Base-by-base conservation (phyloP, 2,888 invertebrate species). In the Hyles lineata region DNA sequence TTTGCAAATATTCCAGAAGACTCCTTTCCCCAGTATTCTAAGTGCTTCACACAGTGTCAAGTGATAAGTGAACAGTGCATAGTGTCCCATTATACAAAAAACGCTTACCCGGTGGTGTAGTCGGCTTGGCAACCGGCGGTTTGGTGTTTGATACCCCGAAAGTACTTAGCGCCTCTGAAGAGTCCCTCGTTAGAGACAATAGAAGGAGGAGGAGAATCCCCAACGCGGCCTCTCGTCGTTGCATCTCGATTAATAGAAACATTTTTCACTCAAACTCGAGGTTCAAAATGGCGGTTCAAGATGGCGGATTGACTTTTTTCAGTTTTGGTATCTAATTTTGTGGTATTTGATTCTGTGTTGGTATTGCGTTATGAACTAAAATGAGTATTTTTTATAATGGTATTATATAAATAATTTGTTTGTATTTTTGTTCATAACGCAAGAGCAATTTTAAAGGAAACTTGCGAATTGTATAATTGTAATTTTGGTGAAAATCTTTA, bases 91-190 rank as follows among this genome's bases (percentile, higher is more conserved):
- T 87, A 90, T 87, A 89, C 83, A 80, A 87, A n/a, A 88, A 88
- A 87, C 79, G 81, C 82, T 95, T 95, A 96, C 96, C 95, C 77
- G 95, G 95, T 70, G 95, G 95, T 76, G 95, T 92, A 17, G 96
- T 95, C 61, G 95, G 95, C 52, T 95, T 95, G 7, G 96, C 89
- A 43, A 95, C 92, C 5, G 96, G 95, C 70, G 95, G 94, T 78
- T 94, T 93, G 61, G 96, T 95, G 84, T 95, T 96, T 23, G 96
- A 96, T 81, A 96, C 96, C 63, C 96, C 96, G 82, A 96, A 96
- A 58, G 96, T 96, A 74, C 96, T 96, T 77, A 96, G 91, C 29
- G 96, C 96, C 81, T 96, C 95, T 1, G 96, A 95, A 21, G 92
- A 92, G 71, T 92, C 90, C 15, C 94, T 91, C 8, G 92, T 89